Evolutionary conservation across 2,888 invertebrate genomes (phyloP).

Genomic region (Torymus auratus): DNA sequence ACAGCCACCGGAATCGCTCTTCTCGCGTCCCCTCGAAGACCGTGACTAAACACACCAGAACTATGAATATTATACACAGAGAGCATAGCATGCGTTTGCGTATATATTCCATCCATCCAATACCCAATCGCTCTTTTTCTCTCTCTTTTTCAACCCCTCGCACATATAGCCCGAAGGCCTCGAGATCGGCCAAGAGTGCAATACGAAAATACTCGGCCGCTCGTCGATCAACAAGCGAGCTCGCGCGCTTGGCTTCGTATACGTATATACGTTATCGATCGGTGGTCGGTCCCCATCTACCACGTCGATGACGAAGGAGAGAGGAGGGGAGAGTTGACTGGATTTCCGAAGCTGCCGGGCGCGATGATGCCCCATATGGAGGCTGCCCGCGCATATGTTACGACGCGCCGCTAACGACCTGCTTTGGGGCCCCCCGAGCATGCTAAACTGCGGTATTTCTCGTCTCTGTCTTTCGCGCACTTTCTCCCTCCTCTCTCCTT

Average conservation of each 20-base stretch:
- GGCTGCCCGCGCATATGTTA: constrained; percentile 76
- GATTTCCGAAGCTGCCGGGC: constrained; percentile 19
- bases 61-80: constrained; percentile 56
- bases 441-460: constrained; percentile 72
- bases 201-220: constrained; percentile 51
- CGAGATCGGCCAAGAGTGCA: constrained; percentile 28
- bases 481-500: constrained; percentile 30
- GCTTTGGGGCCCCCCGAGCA: constrained; percentile 71
- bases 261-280: constrained; percentile 37
- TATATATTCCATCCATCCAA: not conserved
- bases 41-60: constrained; percentile 50
- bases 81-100: constrained; percentile 9
- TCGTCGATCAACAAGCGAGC: constrained; percentile 45
- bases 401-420: constrained; percentile 76
- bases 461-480: constrained; percentile 55
- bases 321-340: constrained; percentile 20
- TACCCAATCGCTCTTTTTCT: not conserved
- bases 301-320: constrained; percentile 3
- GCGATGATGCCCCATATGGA: constrained; percentile 74
- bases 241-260: not conserved
- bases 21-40: constrained; percentile 22
- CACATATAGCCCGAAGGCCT: constrained; percentile 14
- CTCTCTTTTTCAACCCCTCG: not conserved
- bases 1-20: constrained; percentile 23
- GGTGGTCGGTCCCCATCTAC: constrained; percentile 29